phyloP scores from a whole-genome alignment of 2,888 invertebrate genomes.

The Harpalus rubripes region DNA sequence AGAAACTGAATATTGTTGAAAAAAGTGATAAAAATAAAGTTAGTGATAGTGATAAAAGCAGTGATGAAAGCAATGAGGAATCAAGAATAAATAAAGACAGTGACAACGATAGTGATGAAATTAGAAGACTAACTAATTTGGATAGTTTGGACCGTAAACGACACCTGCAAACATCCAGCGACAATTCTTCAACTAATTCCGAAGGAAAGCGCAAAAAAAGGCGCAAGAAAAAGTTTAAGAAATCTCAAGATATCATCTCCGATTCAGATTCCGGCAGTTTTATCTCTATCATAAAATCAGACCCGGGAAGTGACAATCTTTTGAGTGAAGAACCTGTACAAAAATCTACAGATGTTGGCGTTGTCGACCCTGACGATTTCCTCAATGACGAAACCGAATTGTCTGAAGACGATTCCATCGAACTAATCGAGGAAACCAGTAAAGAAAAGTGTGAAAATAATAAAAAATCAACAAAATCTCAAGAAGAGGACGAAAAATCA shows the following conservation, averaged over 20 bases:
- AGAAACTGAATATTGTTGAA: background rate
- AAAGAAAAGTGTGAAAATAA: background rate
- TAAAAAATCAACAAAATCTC: background rate
- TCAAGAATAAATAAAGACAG: background rate
- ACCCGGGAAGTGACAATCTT: background rate
- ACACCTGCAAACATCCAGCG: background rate
- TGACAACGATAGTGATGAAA: background rate
- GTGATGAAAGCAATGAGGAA: background rate
- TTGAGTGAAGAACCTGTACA: background rate
- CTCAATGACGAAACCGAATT: background rate
- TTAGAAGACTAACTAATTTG: background rate
- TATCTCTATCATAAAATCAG: background rate
- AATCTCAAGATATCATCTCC: background rate
- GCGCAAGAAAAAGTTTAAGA: background rate
- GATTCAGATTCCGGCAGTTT: background rate
- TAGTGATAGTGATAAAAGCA: background rate
- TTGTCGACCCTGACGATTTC: background rate
- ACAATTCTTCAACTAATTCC: background rate
- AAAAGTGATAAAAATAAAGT: background rate
- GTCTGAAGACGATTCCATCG: background rate
- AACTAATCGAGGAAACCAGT: background rate
- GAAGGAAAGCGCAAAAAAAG: background rate
- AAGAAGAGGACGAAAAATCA: constrained; percentile 6
- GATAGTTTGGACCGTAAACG: background rate
- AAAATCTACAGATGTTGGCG: background rate